Evolutionary conservation across 2,113 vertebrate genomes (phyloP), one percentile per base, ranked within the genome.

Genomic region (Rhombomys opimus): DNA sequence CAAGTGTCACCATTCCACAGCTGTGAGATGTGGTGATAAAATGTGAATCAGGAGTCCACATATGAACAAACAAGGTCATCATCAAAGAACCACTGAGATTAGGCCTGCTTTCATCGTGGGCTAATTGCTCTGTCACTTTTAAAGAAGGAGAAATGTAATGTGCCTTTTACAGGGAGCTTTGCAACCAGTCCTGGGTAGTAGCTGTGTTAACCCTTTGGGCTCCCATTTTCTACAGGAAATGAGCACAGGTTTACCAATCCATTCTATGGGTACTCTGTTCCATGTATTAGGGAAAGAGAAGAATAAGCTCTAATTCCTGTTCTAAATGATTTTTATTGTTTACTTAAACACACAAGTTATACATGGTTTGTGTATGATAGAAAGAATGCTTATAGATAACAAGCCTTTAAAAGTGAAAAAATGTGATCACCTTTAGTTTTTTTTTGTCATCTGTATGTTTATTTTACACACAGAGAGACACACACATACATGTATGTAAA

Each of bases 31-130:
- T 0, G 54, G 63, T 54, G 57, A 97, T 93, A 68, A 87, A 92
- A 89, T 15, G 22, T 59, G 89, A 95, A 78, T 94, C 67, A 9
- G 68, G 87, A 96, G 87, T 90, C 78, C 76, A n/a, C 57, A 67
- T 52, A 57, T 73, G 86, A 94, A 94, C 78, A 95, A 89, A 95
- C 81, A 93, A 95, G 93, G 97, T 97, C 94, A 94, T 93, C 87
- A 91, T 80, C 35, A 7, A 88, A 67, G 70, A 92, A 63, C 50
- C 90, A 32, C 67, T 82, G n/a, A 77, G 20, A 70, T 65, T 76
- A 94, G 61, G 67, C 5, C 8, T 2, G 0, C 59, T 97, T 95
- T 96, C 35, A 82, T 96, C 92, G 61, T 54, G 95, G 90, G 57
- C 68, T 95, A 97, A 97, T 97, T 97, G 84, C 67, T 95, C 0